A percentile compares a stretch with the other conserved stretches of the same genome.
phyloP scores from a whole-genome alignment of 2,888 invertebrate genomes.

The Epirrita christyi region DNA sequence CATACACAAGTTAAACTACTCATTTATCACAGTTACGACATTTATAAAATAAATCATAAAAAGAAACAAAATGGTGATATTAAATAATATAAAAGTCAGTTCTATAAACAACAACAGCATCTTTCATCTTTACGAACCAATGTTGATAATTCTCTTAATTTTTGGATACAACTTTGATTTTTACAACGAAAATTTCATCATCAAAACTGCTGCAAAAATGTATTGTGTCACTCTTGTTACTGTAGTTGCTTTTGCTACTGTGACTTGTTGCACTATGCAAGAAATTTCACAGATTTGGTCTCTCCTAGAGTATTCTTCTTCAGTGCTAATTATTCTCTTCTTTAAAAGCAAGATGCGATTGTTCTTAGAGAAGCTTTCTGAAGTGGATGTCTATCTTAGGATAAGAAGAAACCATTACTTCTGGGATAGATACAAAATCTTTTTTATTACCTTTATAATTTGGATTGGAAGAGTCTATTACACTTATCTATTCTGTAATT shows the following conservation, averaged over 20 bases:
- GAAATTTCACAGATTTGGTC: slow-evolving; percentile 61
- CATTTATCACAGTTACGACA: slow-evolving; percentile 5
- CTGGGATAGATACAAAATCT: slow-evolving; percentile 45
- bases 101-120: slow-evolving; percentile 36
- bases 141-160: slow-evolving; percentile 55
- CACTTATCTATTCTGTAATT: slow-evolving; percentile 52
- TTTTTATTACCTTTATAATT: slow-evolving; percentile 45
- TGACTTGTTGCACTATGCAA: slow-evolving; percentile 50
- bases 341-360: slow-evolving; percentile 50
- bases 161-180: slow-evolving; percentile 67
- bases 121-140: slow-evolving; percentile 49
- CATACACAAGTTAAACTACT: background rate
- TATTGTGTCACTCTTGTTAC: slow-evolving; percentile 56
- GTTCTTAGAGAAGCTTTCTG: slow-evolving; percentile 52
- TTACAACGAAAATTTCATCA: slow-evolving; percentile 45
- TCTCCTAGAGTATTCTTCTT: slow-evolving; percentile 58
- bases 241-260: slow-evolving; percentile 48
- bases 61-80: slow-evolving; percentile 39
- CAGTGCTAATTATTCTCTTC: slow-evolving; percentile 53
- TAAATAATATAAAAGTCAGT: slow-evolving; percentile 28
- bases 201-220: slow-evolving; percentile 42
- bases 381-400: slow-evolving; percentile 60
- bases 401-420: slow-evolving; percentile 54
- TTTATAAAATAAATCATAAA: slow-evolving; percentile 1
- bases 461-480: slow-evolving; percentile 58